These are phyloP conservation scores for Sycophaga agraensis DNA, from an alignment of 1,140 invertebrate genomes.

Conservation along the genomic window DNA sequence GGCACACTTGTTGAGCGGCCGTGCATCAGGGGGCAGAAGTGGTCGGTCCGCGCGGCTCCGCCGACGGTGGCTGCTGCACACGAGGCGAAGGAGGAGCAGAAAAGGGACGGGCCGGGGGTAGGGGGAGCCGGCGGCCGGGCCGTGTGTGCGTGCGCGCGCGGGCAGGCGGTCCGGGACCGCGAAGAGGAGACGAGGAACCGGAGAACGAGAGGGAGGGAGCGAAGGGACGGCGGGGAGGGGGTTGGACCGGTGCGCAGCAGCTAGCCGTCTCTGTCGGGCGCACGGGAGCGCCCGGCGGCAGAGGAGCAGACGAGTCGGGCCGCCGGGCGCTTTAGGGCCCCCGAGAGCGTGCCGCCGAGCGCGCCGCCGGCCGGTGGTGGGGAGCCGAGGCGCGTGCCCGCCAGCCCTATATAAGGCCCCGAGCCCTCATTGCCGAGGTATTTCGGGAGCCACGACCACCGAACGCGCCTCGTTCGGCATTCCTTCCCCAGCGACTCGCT, in stretches of 20 bases:
- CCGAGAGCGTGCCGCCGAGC: slow-evolving; percentile 31
- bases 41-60: not conserved
- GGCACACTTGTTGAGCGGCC: slow-evolving; percentile 3
- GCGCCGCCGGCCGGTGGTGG: slow-evolving; percentile 22
- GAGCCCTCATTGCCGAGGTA: slow-evolving; percentile 50
- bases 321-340: slow-evolving; percentile 47
- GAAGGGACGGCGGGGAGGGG: slow-evolving; percentile 6
- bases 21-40: no score
- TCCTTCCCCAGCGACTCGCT: not conserved
- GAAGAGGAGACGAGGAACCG: not conserved
- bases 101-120: not conserved
- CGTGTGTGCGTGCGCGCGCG: not conserved
- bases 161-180: no score
- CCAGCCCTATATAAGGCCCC: slow-evolving; percentile 54
- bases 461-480: slow-evolving; percentile 20
- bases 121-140: not conserved
- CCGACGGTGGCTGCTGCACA: not conserved
- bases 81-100: not conserved
- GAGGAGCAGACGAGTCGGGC: slow-evolving; percentile 24
- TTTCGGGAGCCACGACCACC: slow-evolving; percentile 55
- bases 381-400: slow-evolving; percentile 54
- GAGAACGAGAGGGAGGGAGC: slow-evolving; percentile 31
- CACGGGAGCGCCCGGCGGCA: not conserved
- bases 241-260: slow-evolving; percentile 1
- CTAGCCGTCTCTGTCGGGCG: not conserved